Percentiles rank a stretch among this genome's conserved stretches.
phyloP scores from a whole-genome alignment of 2,888 invertebrate species.

The Alviniconcha strummeri region DNA sequence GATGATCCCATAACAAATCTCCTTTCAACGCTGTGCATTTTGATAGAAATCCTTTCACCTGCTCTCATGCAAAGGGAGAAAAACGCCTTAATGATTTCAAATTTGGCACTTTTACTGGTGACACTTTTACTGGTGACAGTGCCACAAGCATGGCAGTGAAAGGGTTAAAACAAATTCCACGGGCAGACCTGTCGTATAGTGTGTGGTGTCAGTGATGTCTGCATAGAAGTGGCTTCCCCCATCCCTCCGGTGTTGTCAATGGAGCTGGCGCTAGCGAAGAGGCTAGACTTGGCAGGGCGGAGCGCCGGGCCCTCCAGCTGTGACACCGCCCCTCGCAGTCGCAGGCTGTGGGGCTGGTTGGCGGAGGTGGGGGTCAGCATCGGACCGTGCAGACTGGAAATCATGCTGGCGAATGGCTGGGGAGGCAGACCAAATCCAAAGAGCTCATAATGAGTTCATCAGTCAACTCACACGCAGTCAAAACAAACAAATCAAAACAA shows the following conservation, averaged over 20 bases:
- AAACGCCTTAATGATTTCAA: too few species aligned
- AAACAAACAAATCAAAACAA: too few species aligned
- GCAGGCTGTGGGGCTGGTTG: slow-evolving; percentile 34
- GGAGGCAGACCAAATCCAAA: slow-evolving; percentile 27
- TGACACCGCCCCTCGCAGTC: slow-evolving; percentile 64
- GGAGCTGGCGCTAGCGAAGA: slow-evolving; percentile 52
- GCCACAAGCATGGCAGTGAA: too few species aligned
- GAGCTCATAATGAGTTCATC: background rate
- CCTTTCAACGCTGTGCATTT: too few species aligned
- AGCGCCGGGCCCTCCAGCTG: slow-evolving; percentile 64
- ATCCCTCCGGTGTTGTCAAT: slow-evolving; percentile 31
- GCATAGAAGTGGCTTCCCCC: slow-evolving; percentile 19
- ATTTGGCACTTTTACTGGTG: too few species aligned
- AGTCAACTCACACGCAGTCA: slow-evolving; percentile 1
- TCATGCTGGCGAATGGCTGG: slow-evolving; percentile 54
- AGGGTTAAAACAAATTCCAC: too few species aligned
- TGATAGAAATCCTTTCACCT: too few species aligned
- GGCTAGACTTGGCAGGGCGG: slow-evolving; percentile 44
- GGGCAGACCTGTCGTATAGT: slow-evolving; percentile 25
- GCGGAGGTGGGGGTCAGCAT: slow-evolving; percentile 41
- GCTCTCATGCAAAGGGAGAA: too few species aligned
- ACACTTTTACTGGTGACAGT: too few species aligned
- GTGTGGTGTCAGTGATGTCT: background rate
- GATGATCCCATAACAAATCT: too few species aligned
- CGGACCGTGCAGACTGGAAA: slow-evolving; percentile 54